These are phyloP conservation scores for Laupala kohalensis DNA, from an alignment of 1,140 invertebrate genomes.

Conservation along the genomic window DNA sequence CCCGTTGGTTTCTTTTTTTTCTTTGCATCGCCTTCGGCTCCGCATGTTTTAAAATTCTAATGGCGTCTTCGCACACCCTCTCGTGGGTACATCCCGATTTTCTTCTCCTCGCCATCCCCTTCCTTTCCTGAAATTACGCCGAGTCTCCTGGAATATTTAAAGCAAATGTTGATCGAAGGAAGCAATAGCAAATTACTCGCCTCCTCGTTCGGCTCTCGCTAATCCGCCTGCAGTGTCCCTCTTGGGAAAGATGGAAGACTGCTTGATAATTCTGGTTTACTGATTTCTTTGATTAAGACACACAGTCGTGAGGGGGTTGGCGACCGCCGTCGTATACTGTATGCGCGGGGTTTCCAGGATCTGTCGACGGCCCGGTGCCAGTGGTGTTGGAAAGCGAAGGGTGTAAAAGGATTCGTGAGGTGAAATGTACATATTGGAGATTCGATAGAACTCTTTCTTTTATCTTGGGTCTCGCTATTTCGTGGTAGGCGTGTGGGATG, in stretches of 20 bases:
- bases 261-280: background rate
- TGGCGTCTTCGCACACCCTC: background rate
- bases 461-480: too few relatives aligned
- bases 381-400: too few relatives aligned
- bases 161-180: constrained; percentile 6
- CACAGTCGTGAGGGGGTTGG: background rate
- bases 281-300: background rate
- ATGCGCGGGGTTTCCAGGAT: too few relatives aligned
- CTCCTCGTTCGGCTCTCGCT: background rate
- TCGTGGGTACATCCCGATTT: too few relatives aligned
- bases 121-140: background rate
- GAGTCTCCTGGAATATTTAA: constrained; percentile 3
- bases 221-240: background rate
- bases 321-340: too few relatives aligned
- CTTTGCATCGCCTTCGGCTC: background rate
- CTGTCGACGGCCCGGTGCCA: too few relatives aligned
- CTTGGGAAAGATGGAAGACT: background rate
- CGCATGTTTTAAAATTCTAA: constrained; percentile 5
- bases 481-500: too few relatives aligned
- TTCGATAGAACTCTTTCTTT: too few relatives aligned
- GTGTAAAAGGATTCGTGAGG: too few relatives aligned
- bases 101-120: background rate
- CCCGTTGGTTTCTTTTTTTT: background rate
- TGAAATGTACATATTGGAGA: too few relatives aligned
- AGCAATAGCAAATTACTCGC: constrained; percentile 2